Base-by-base conservation (phyloP, 2,888 invertebrate genomes). In the Sarcophaga rosellei region DNA sequence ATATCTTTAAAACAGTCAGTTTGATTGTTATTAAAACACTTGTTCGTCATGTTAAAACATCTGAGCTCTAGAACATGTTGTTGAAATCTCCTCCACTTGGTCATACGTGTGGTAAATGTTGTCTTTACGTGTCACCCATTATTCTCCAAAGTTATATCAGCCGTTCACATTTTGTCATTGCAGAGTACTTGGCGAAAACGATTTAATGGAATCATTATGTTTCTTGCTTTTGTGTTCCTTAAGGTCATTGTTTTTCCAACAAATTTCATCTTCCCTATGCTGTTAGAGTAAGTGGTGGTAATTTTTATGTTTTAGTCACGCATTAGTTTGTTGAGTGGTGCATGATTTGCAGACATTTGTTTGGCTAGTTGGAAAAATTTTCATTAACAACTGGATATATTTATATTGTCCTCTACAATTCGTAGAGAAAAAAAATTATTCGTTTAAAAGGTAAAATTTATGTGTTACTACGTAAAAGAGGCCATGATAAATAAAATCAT, bases 111-210 rank as follows among this genome's bases (percentile, higher is more conserved):
- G 88, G 89, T 90, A 92, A 92, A 92, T 86, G 76, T 84, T 86
- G 70, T 89, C 90, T 91, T 89, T 91, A 92, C 92, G 92, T 91
- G 92, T 90, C 89, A 89, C 89, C 90, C 90, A 91, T 91, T 91
- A 90, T 89, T 91, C 88, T 91, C 81, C 82, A 23, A 17, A 20
- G 20, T 25, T 66, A 53, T 80, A 44, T 35, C 35, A 35, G 35
- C 2, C 4, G 21, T 53, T 65, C 35, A 65, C 65, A 59, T 63
- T 62, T 66, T 68, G 70, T 69, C 62, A 45, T 80, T 62, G 61
- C 69, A 76, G 20, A 57, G 78, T 53, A 80, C 57, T 73, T 73
- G 72, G 73, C 68, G 65, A 77, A 15, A 17, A n/a, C 11, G 12
- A 15, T 20, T 79, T 79, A 57, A 75, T 57, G 63, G 65, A 65